These are phyloP conservation scores for Sebastes elongatus DNA, from an alignment of 2,797 vertebrate species.

Conservation along the genomic window DNA sequence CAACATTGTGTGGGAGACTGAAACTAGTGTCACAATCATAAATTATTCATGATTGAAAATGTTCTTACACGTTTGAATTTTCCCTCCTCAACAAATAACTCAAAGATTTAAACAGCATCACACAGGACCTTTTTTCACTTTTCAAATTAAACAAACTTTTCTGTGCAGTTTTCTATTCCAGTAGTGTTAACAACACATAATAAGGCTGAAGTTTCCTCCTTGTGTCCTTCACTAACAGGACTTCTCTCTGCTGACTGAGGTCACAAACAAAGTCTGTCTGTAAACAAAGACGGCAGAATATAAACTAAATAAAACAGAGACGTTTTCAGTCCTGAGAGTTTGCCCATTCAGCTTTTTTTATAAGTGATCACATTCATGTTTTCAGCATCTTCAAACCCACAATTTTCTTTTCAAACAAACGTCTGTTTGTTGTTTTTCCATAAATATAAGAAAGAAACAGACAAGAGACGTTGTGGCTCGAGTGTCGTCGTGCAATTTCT, in stretches of 20 bases:
- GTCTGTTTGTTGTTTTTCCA: conserved; percentile 3
- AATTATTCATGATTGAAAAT: not conserved
- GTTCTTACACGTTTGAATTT: not conserved
- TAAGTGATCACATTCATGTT: not conserved
- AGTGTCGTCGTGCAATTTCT: not conserved
- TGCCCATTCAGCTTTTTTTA: conserved; percentile 3
- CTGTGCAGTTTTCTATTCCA: not conserved
- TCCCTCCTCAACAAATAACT: not conserved
- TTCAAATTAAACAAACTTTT: not conserved
- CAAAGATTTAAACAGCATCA: not conserved
- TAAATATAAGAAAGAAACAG: not conserved
- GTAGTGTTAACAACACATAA: not conserved
- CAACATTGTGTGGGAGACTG: not conserved
- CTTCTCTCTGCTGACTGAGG: not conserved
- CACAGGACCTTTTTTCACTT: not conserved
- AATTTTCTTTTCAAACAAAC: conserved; percentile 11
- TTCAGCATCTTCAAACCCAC: conserved; percentile 4
- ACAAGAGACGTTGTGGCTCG: not conserved
- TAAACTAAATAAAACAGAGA: not conserved
- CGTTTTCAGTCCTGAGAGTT: not conserved
- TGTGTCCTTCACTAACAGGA: not conserved
- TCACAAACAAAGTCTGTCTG: not conserved
- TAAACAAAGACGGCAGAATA: not conserved
- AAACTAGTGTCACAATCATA: not conserved
- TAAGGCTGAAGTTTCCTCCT: not conserved